Evolutionary conservation across 2,113 vertebrate genomes (phyloP).

Genomic region (Paradisaea rubra): DNA sequence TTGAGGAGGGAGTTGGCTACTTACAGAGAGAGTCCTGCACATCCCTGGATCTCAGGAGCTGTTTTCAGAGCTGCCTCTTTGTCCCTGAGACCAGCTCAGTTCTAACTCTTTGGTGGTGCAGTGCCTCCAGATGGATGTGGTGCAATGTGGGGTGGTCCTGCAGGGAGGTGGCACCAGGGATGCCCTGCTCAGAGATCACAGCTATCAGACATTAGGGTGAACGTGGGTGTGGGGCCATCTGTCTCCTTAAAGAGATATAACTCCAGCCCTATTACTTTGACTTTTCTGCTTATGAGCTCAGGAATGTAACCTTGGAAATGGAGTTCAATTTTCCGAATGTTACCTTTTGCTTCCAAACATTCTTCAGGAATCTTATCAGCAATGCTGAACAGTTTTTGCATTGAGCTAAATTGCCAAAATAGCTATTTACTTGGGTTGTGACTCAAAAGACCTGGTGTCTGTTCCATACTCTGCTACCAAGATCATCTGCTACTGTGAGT

Average conservation of each 20-base stretch:
- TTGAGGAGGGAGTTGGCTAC: background rate
- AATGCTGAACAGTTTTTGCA: background rate
- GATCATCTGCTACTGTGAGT: background rate
- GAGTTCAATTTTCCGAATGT: background rate
- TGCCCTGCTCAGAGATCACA: background rate
- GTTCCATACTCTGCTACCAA: background rate
- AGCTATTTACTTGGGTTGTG: background rate
- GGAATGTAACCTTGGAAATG: background rate
- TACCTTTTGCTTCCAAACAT: background rate
- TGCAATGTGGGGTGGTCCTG: background rate
- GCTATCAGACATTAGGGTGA: background rate
- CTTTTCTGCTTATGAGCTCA: background rate
- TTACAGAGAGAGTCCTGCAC: background rate
- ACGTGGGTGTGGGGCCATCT: background rate
- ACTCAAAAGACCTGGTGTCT: background rate
- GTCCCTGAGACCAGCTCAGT: background rate
- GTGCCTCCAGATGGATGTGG: background rate
- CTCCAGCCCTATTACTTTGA: background rate
- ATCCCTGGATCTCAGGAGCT: background rate
- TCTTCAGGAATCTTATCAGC: background rate
- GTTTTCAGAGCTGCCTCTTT: background rate
- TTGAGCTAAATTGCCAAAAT: background rate
- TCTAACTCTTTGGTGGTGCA: background rate
- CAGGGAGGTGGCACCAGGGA: background rate
- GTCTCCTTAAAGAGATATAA: background rate